Evolutionary conservation across 1,140 invertebrate species (phyloP).

Genomic region (Drosophila fuyamai): DNA sequence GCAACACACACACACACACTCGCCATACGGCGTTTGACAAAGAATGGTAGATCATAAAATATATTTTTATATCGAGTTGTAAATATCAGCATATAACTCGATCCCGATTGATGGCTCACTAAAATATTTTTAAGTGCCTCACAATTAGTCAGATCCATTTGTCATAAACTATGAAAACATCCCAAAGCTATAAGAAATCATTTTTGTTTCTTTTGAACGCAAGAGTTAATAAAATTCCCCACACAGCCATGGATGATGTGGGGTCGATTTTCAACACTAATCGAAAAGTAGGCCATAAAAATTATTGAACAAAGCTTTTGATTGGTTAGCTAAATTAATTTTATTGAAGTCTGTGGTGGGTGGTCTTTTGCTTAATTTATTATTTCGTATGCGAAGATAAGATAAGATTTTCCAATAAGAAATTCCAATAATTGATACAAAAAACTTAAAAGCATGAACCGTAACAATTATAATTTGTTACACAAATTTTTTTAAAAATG

Average conservation of each 20-base stretch:
- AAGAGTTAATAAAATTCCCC: conserved; percentile 41
- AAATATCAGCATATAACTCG: conserved; percentile 23
- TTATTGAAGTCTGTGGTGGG: neutral
- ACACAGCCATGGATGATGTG: conserved; percentile 7
- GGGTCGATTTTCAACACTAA: conserved; percentile 5
- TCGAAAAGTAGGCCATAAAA: conserved; percentile 1
- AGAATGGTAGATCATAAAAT: conserved; percentile 51
- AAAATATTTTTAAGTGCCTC: conserved; percentile 60
- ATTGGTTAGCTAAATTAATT: neutral
- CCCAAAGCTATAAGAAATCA: conserved; percentile 23
- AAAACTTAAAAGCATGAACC: no score
- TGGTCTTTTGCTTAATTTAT: neutral
- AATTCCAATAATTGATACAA: no score
- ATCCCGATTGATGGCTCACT: conserved; percentile 21
- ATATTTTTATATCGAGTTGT: conserved; percentile 36
- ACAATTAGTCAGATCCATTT: conserved; percentile 72
- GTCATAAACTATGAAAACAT: conserved; percentile 57
- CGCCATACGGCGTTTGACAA: conserved; percentile 9
- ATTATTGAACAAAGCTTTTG: neutral
- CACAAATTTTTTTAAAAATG: no score
- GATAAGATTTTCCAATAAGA: no score
- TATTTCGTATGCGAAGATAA: no score
- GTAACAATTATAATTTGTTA: no score
- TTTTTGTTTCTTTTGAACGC: conserved; percentile 4
- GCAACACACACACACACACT: conserved; percentile 30